These are phyloP conservation scores for Gymnosoma rotundatum DNA, from an alignment of 2,888 invertebrate genomes.

Conservation along the genomic window DNA sequence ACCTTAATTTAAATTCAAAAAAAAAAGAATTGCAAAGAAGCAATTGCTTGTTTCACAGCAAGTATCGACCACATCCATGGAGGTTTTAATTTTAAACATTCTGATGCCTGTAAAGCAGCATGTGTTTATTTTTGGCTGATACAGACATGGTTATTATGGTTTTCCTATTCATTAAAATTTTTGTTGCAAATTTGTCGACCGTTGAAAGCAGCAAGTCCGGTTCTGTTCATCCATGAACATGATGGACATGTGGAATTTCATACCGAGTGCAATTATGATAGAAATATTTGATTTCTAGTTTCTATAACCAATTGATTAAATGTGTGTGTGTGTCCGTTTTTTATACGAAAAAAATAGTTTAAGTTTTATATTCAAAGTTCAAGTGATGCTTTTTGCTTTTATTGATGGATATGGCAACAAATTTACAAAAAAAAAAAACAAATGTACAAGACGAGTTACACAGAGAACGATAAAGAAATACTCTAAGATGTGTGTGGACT, in stretches of 20 bases:
- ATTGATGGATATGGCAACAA: no score
- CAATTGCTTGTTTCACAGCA: not conserved
- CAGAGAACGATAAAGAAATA: no score
- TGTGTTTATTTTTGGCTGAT: not conserved
- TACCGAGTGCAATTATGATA: not conserved
- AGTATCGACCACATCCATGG: not conserved
- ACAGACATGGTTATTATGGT: not conserved
- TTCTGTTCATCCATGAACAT: slow-evolving; percentile 11
- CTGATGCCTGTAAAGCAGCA: not conserved
- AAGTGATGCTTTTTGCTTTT: no score
- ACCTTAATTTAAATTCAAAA: not conserved
- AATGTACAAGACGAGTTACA: no score
- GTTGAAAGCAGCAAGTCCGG: slow-evolving; percentile 5
- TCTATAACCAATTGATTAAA: not conserved
- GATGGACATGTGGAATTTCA: not conserved
- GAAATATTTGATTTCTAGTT: not conserved
- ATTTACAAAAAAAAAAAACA: no score
- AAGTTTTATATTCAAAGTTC: not conserved
- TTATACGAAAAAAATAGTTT: not conserved
- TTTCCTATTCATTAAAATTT: slow-evolving; percentile 57
- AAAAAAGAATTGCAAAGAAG: not conserved
- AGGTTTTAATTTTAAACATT: slow-evolving; percentile 26
- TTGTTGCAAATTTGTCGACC: slow-evolving; percentile 33
- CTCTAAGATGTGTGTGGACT: no score
- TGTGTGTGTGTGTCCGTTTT: no score